Base-by-base conservation (phyloP, 2,113 vertebrate genomes). In the Amphiprion percula region DNA sequence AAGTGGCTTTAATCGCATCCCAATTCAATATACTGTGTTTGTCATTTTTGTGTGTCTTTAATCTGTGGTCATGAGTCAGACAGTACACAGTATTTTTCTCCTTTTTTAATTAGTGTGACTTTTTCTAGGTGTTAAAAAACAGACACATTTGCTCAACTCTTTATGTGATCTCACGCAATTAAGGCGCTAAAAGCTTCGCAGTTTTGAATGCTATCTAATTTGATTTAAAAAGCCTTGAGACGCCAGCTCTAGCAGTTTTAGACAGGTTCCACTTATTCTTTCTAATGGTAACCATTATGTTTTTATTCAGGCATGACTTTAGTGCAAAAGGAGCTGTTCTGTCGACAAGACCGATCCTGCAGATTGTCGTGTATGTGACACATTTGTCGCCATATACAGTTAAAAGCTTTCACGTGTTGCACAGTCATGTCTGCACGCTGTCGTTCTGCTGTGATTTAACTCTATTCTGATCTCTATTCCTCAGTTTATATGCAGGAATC, bases 401-500 rank as follows among this genome's bases (percentile, higher is more conserved):
- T 11, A 16, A 24, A 54, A 19, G 28, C 49, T 61, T 50, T 30
- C 28, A 46, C 33, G 24, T 64, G 16, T 46, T 56, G 23, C 30
- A 24, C 10, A 17, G 33, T 47, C 68, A 21, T 33, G 46, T 50
- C 39, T 68, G 74, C 24, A 0, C n/a, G 66, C 26, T 68, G 49
- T 72, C 69, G 24, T 58, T 63, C 61, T 61, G 23, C 68, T 10
- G 75, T 37, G 50, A 80, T 50, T 47, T 26, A 62, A 63, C 6
- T 60, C 33, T 52, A 23, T 77, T 74, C 41, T 68, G 52, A 87
- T 68, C 66, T 62, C 16, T 53, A 10, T 77, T 80, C 23, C 33
- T 7, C 58, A 50, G 30, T 83, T 85, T 49, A 72, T 58, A 81
- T 84, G 56, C 73, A 81, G 80, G 53, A 83, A 68, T 74, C 74